phyloP scores from a whole-genome alignment of 2,797 vertebrate species.

The Gadopsis bispinosus region DNA sequence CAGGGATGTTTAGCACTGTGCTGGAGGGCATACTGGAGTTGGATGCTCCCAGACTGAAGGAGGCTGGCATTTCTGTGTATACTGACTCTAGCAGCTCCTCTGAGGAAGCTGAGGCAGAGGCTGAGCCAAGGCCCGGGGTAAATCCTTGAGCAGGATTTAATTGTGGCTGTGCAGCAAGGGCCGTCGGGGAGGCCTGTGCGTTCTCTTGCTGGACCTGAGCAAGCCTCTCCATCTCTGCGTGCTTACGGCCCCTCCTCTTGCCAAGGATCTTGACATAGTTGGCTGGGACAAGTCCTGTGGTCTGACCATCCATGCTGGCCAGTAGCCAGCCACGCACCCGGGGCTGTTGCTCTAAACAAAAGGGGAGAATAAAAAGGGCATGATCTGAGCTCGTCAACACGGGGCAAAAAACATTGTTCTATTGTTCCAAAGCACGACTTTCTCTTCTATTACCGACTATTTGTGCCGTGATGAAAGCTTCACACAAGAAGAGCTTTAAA shows the following conservation, averaged over 20 bases:
- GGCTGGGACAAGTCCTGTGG: conserved; percentile 92
- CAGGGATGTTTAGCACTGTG: conserved; percentile 59
- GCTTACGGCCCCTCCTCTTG: conserved; percentile 91
- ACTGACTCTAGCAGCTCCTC: conserved; percentile 90
- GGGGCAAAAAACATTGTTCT: neutral
- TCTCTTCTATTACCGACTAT: neutral
- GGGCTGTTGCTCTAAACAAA: conserved; percentile 91
- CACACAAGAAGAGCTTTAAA: neutral
- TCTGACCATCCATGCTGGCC: conserved; percentile 93
- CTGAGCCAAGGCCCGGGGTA: neutral
- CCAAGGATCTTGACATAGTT: conserved; percentile 96
- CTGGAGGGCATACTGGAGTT: conserved; percentile 42
- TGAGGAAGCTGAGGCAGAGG: conserved; percentile 75
- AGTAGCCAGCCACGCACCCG: conserved; percentile 95
- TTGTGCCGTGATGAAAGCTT: neutral
- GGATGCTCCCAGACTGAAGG: conserved; percentile 54
- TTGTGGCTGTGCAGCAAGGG: conserved; percentile 16
- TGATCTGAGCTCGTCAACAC: neutral
- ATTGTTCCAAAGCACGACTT: neutral
- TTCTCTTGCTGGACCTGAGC: conserved; percentile 76
- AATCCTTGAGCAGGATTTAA: conserved; percentile 45
- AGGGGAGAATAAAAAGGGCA: conserved; percentile 24
- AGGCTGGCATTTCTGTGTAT: conserved; percentile 83
- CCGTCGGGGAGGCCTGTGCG: conserved; percentile 44
- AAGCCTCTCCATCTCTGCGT: conserved; percentile 83